phyloP scores from a whole-genome alignment of 2,888 invertebrate genomes.

The Pterostichus madidus region DNA sequence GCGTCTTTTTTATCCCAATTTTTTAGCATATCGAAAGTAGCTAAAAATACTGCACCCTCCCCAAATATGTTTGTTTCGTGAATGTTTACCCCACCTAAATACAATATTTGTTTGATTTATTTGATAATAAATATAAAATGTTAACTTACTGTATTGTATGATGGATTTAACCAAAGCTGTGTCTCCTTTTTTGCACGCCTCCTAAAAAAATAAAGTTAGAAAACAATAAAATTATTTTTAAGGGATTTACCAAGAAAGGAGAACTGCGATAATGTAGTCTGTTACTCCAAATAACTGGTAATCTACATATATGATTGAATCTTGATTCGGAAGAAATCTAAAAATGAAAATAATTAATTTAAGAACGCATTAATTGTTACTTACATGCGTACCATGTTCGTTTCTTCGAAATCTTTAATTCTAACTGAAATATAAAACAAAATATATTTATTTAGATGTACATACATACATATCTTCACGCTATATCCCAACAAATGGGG shows the following conservation, averaged over 20 bases:
- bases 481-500: too few relatives aligned
- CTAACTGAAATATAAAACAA: constrained; percentile 23
- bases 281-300: constrained; percentile 38
- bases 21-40: constrained; percentile 72
- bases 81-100: constrained; percentile 71
- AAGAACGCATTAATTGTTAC: not conserved
- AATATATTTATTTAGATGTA: not conserved
- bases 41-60: constrained; percentile 73
- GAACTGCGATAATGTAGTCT: constrained; percentile 46
- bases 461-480: too few relatives aligned
- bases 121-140: constrained; percentile 29
- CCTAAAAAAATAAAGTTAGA: constrained; percentile 64
- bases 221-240: not conserved
- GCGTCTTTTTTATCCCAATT: constrained; percentile 71
- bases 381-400: constrained; percentile 18
- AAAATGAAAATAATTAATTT: constrained; percentile 1
- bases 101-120: constrained; percentile 15
- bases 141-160: constrained; percentile 70
- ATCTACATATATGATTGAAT: constrained; percentile 25
- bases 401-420: constrained; percentile 26
- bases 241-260: constrained; percentile 69
- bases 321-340: constrained; percentile 23
- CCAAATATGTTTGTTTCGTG: constrained; percentile 70
- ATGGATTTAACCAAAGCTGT: constrained; percentile 72
- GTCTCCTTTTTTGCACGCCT: constrained; percentile 73